Evolutionary conservation across 1,140 invertebrate species (phyloP).

Genomic region (Pseudoatta argentina): DNA sequence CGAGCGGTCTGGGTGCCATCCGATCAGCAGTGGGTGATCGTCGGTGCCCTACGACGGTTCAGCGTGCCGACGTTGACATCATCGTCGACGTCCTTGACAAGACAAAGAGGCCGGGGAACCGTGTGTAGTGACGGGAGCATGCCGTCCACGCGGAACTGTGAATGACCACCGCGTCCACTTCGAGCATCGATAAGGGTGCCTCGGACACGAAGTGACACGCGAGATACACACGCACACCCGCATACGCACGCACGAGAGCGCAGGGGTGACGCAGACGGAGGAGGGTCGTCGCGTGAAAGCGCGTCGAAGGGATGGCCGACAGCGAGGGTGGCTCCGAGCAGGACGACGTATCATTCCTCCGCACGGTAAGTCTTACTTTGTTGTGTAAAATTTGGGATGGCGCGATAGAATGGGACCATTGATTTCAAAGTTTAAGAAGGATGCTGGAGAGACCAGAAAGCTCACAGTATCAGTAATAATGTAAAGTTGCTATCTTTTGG

Average conservation of each 20-base stretch:
- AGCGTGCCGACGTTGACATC: constrained; percentile 33
- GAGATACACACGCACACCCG: constrained; percentile 6
- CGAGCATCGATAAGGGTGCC: constrained; percentile 44
- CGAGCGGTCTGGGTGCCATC: constrained; percentile 59
- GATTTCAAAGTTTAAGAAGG: neutral
- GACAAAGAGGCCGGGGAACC: constrained; percentile 15
- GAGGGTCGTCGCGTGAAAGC: constrained; percentile 65
- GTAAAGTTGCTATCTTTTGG: neutral
- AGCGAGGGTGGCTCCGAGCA: constrained; percentile 97
- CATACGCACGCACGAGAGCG: constrained; percentile 36
- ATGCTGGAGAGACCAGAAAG: neutral
- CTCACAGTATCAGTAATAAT: neutral
- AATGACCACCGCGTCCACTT: constrained; percentile 52
- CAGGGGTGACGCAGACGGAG: constrained; percentile 4
- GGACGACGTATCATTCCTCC: constrained; percentile 99
- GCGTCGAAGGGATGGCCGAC: constrained; percentile 91
- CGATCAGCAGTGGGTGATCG: constrained; percentile 73
- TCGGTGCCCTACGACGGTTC: constrained; percentile 66
- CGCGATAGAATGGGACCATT: neutral
- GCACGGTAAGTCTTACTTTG: constrained; percentile 93
- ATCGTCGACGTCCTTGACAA: constrained; percentile 26
- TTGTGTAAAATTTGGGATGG: neutral
- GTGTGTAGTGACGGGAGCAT: constrained; percentile 60
- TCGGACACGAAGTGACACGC: constrained; percentile 38
- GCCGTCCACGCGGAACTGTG: constrained; percentile 51